Conservation (phyloP, 2,888 invertebrate genomes). For the Chrysolina haemoptera region DNA sequence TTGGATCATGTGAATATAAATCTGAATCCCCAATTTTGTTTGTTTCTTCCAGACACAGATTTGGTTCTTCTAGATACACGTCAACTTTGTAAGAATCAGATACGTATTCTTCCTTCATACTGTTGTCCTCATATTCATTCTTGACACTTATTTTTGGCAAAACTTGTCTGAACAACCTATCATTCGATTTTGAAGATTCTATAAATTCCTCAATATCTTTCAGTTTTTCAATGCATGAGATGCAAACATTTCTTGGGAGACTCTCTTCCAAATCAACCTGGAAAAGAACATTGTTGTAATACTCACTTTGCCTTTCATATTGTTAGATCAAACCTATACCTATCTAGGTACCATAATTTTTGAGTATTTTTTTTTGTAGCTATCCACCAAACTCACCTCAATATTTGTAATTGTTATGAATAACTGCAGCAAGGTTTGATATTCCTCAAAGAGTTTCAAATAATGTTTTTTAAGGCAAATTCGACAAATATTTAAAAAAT, state of each 20-base stretch:
- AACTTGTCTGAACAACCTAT: background rate
- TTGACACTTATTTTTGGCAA: background rate
- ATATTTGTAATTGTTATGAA: background rate
- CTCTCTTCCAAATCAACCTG: background rate
- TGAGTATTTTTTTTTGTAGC: background rate
- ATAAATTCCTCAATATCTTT: background rate
- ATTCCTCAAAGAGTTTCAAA: background rate
- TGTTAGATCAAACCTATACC: too few relatives aligned
- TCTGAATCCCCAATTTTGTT: too few relatives aligned
- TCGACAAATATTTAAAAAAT: background rate
- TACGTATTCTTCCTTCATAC: background rate
- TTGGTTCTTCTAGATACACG: background rate
- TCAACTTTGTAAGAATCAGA: background rate
- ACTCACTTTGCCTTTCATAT: background rate
- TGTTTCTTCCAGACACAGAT: background rate
- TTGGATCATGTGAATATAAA: background rate
- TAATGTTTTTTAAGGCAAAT: background rate
- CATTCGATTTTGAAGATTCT: background rate
- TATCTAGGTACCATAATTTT: too few relatives aligned
- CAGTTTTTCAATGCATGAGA: background rate
- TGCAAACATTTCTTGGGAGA: background rate
- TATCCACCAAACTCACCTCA: background rate
- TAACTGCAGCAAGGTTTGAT: background rate
- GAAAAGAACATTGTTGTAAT: background rate
- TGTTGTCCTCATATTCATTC: background rate